Evolutionary conservation across 1,140 invertebrate species (phyloP).

Genomic region (Mylabris phalerata): DNA sequence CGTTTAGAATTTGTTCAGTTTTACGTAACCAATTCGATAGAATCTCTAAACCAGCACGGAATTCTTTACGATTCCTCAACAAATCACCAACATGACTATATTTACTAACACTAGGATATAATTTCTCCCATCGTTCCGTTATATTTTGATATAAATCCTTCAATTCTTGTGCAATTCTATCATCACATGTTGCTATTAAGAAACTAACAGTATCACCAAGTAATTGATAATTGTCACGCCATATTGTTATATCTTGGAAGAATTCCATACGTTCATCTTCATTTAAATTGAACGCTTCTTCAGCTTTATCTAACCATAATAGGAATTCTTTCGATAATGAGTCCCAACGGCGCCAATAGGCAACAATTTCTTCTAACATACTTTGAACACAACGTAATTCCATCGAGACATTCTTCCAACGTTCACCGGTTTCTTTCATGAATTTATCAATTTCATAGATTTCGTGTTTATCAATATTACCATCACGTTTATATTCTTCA

Average conservation of each 20-base stretch:
- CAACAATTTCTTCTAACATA: constrained; percentile 80
- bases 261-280: constrained; percentile 85
- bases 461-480: constrained; percentile 71
- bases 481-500: constrained; percentile 84
- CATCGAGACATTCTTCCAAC: constrained; percentile 85
- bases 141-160: constrained; percentile 67
- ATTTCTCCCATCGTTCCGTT: constrained; percentile 68
- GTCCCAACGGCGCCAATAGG: constrained; percentile 82
- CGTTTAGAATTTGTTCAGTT: constrained; percentile 63
- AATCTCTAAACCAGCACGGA: constrained; percentile 65
- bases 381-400: constrained; percentile 84
- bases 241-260: constrained; percentile 81
- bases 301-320: constrained; percentile 72
- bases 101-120: constrained; percentile 75
- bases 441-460: constrained; percentile 72
- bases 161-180: constrained; percentile 67
- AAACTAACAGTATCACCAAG: constrained; percentile 82
- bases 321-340: constrained; percentile 65
- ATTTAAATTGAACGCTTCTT: constrained; percentile 63
- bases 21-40: constrained; percentile 73
- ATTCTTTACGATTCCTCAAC: constrained; percentile 72
- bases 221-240: constrained; percentile 81
- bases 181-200: constrained; percentile 78
- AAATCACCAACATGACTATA: constrained; percentile 86
- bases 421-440: constrained; percentile 75